Evolutionary conservation across 2,113 vertebrate species (phyloP).

Genomic region (Pyrgilauda ruficollis): DNA sequence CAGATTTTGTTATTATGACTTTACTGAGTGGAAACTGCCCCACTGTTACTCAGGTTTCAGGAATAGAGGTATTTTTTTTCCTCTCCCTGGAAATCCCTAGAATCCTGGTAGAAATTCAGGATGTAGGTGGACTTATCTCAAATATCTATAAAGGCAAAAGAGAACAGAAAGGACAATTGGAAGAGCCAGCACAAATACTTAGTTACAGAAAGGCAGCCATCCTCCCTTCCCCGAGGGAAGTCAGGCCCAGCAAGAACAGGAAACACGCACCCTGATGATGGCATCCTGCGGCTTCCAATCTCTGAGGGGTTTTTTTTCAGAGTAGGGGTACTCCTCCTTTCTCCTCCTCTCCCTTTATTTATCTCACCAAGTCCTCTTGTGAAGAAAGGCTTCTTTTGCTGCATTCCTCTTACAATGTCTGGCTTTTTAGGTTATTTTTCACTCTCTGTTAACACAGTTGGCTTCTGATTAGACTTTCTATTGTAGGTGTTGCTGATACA

Average conservation of each 20-base stretch:
- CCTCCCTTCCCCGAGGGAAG: neutral
- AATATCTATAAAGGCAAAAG: neutral
- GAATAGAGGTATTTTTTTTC: neutral
- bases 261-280: neutral
- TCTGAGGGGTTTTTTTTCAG: neutral
- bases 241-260: neutral
- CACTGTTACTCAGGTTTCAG: neutral
- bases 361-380: neutral
- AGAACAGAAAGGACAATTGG: neutral
- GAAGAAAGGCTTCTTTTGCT: neutral
- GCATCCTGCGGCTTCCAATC: neutral
- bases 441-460: neutral
- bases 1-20: neutral
- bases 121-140: neutral
- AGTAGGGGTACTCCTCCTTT: neutral
- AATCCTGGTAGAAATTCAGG: neutral
- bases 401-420: neutral
- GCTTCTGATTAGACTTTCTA: conserved; percentile 41
- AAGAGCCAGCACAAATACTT: neutral
- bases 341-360: neutral
- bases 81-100: neutral
- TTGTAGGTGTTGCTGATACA: conserved; percentile 36
- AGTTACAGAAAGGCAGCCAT: neutral
- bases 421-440: neutral
- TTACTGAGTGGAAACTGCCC: neutral